A percentile compares a stretch with the other conserved stretches of the same genome.
Evolutionary conservation across 2,797 vertebrate genomes (phyloP).

Genomic region (Ctenochaetus hawaiiensis): DNA sequence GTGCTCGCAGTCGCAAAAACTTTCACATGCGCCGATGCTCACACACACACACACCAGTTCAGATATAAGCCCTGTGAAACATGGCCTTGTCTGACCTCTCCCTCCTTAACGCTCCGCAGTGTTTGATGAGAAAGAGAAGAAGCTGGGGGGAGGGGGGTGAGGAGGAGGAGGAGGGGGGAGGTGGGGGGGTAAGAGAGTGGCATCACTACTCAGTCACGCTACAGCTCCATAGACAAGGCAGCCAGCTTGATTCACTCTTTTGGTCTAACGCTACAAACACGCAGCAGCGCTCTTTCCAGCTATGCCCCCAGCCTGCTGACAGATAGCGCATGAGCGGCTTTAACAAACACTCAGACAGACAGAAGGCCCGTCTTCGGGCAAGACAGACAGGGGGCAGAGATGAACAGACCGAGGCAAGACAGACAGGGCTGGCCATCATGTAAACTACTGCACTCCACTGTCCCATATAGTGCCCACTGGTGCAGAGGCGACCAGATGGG

Average conservation of each 20-base stretch:
- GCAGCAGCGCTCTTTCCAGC: conserved; percentile 58
- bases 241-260: conserved; percentile 78
- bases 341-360: conserved; percentile 78
- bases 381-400: conserved; percentile 47
- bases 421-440: conserved; percentile 49
- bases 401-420: conserved; percentile 44
- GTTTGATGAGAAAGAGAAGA: conserved; percentile 67
- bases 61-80: conserved; percentile 59
- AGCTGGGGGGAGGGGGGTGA: conserved; percentile 41
- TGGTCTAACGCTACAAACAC: conserved; percentile 75
- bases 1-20: conserved; percentile 38
- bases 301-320: conserved; percentile 72
- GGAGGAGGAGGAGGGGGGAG: conserved; percentile 10
- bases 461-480: conserved; percentile 54
- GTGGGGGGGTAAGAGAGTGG: conserved; percentile 39
- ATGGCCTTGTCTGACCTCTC: conserved; percentile 68
- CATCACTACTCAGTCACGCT: conserved; percentile 75
- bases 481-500: conserved; percentile 55
- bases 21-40: conserved; percentile 48
- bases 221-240: conserved; percentile 69
- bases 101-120: conserved; percentile 59
- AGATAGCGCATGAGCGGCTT: conserved; percentile 75
- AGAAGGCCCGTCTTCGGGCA: conserved; percentile 73
- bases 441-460: conserved; percentile 50
- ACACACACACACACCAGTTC: conserved; percentile 37